phyloP scores from a whole-genome alignment of 2,888 invertebrate species.

The Metalampra italica region DNA sequence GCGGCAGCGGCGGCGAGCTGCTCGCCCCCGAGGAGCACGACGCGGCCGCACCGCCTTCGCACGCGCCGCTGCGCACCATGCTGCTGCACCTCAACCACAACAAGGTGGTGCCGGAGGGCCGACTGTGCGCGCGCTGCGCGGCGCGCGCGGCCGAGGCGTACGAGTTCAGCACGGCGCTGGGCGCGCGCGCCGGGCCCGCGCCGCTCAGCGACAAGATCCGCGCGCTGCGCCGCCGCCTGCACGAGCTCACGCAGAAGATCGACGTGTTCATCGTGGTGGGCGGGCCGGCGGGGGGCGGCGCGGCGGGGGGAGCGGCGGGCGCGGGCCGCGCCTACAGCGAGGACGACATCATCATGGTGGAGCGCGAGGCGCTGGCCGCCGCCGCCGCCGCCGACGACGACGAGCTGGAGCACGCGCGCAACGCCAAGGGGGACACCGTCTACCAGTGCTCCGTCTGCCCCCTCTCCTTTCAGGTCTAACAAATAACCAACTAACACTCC shows the following conservation, averaged over 20 bases:
- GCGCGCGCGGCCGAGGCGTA: slow-evolving; percentile 54
- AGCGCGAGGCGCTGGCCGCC: slow-evolving; percentile 52
- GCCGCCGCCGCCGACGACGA: slow-evolving; percentile 54
- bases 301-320: background rate
- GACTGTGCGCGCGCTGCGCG: slow-evolving; percentile 50
- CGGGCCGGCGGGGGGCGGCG: slow-evolving; percentile 24
- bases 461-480: slow-evolving; percentile 52
- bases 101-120: slow-evolving; percentile 62
- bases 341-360: slow-evolving; percentile 70
- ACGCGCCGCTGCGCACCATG: slow-evolving; percentile 56
- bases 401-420: slow-evolving; percentile 45
- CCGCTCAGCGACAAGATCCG: slow-evolving; percentile 66
- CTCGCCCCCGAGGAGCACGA: slow-evolving; percentile 62
- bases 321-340: slow-evolving; percentile 44
- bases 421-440: slow-evolving; percentile 54
- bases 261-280: slow-evolving; percentile 71
- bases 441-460: slow-evolving; percentile 70
- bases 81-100: slow-evolving; percentile 60
- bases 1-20: slow-evolving; percentile 49
- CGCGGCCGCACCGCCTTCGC: slow-evolving; percentile 39
- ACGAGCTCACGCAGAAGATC: slow-evolving; percentile 66
- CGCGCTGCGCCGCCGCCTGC: slow-evolving; percentile 51
- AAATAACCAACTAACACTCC: background rate
- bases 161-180: slow-evolving; percentile 48
- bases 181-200: slow-evolving; percentile 41